Conservation (phyloP, 2,113 vertebrate species). For the Marmota flaviventris region DNA sequence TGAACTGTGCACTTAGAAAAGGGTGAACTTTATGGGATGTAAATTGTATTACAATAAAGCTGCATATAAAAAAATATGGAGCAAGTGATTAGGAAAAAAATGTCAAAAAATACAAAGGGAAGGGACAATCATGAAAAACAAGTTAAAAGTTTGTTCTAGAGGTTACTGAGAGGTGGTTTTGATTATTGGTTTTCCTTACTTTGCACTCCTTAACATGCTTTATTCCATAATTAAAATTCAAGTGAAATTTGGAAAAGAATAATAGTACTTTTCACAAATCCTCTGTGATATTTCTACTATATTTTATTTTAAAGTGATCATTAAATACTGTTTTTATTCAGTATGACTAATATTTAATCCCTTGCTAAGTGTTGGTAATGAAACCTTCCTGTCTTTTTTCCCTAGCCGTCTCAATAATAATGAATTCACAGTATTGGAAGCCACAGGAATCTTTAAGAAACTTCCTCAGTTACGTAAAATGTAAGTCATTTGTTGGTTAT, state of each 20-base stretch:
- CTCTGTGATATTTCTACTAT: not conserved
- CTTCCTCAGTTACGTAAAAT: slow-evolving; percentile 98
- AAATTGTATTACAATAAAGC: not conserved
- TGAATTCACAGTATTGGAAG: slow-evolving; percentile 97
- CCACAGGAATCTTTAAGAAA: slow-evolving; percentile 98
- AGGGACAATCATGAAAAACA: not conserved
- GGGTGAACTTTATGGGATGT: not conserved
- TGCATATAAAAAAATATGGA: not conserved
- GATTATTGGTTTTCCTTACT: not conserved
- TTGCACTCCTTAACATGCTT: not conserved
- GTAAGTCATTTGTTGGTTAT: slow-evolving; percentile 89
- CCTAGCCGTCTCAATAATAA: slow-evolving; percentile 98
- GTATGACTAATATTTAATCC: not conserved
- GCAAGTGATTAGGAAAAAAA: not conserved
- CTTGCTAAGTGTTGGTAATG: not conserved
- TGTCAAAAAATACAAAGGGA: not conserved
- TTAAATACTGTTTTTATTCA: not conserved
- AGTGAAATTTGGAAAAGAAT: not conserved
- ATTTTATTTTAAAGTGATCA: slow-evolving; percentile 20
- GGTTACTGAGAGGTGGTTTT: not conserved
- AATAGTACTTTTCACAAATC: not conserved
- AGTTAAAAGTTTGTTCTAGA: not conserved
- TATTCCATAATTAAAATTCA: slow-evolving; percentile 35
- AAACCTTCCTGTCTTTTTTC: slow-evolving; percentile 67
- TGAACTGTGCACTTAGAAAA: not conserved